Percentiles rank a stretch among this genome's conserved stretches.
Conservation (phyloP, 2,797 vertebrate genomes). For the Salarias fasciatus region DNA sequence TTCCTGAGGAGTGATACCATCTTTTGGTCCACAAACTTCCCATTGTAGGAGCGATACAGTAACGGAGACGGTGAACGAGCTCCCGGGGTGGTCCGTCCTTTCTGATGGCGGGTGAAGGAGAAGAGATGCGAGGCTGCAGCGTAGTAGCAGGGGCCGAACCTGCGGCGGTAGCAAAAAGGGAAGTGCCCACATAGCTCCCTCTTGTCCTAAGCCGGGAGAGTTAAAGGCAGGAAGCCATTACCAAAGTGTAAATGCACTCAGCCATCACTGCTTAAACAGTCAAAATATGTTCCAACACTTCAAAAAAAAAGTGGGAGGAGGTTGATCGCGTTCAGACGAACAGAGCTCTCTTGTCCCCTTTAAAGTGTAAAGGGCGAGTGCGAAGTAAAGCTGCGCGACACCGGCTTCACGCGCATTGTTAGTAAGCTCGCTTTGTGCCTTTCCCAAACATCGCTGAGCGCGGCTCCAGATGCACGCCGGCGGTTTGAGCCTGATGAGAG, state of each 20-base stretch:
- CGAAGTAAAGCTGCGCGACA: constrained; percentile 14
- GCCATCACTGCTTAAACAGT: constrained; percentile 76
- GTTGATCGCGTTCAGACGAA: constrained; percentile 40
- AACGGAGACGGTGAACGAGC: constrained; percentile 57
- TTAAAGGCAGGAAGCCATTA: constrained; percentile 81
- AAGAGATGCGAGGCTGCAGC: constrained; percentile 21
- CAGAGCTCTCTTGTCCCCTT: constrained; percentile 34
- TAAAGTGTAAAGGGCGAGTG: constrained; percentile 23
- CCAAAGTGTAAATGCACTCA: constrained; percentile 77
- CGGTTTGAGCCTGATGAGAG: constrained; percentile 78
- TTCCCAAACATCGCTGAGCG: constrained; percentile 73
- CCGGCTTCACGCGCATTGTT: constrained; percentile 42
- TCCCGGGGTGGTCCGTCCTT: constrained; percentile 64
- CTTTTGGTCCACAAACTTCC: constrained; percentile 61
- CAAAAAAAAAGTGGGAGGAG: constrained; percentile 32
- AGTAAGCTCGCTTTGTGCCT: constrained; percentile 35
- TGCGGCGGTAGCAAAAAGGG: constrained; percentile 36
- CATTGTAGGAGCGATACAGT: constrained; percentile 51
- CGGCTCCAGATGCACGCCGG: constrained; percentile 65
- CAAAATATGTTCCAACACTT: constrained; percentile 63
- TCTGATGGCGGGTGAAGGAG: constrained; percentile 12
- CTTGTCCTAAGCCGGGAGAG: constrained; percentile 64
- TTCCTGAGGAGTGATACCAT: constrained; percentile 74
- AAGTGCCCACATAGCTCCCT: constrained; percentile 44
- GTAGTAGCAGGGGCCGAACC: constrained; percentile 24